Base-by-base conservation (phyloP, 2,797 vertebrate species). In the Meda fulgida region DNA sequence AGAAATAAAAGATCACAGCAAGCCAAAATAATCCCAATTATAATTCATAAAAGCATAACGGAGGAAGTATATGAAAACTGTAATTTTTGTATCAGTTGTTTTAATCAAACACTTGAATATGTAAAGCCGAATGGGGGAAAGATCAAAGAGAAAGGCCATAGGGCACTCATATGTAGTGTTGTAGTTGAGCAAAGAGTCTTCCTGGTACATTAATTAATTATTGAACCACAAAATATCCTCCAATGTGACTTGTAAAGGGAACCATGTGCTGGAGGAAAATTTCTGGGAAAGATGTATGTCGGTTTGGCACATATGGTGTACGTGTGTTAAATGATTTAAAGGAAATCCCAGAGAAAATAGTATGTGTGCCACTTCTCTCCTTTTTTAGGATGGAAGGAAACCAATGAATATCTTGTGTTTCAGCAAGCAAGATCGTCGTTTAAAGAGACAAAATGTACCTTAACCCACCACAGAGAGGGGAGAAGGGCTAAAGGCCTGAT, bases 121-220 rank as follows among this genome's bases (percentile, higher is more conserved):
- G 51, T 75, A 92, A 90, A 87, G 86, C 85, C 85, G 80, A 86
- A 75, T 78, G 87, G 91, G 86, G 86, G 89, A 91, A 90, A 94
- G 93, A 94, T 95, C 94, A 95, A 94, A 95, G 93, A 93, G 89
- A 92, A 91, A 93, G 93, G 93, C 93, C 92, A 94, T 92, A 93
- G 93, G 93, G 93, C 91, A 92, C 92, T 91, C 90, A 92, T 92
- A 92, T 92, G 93, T 94, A 91, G 91, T 91, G 90, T 92, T 93
- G 89, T 91, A 82, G 43, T 55, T 34, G 78, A 93, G 93, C 90
- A 88, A 92, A 92, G 90, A 89, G 92, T 92, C 92, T 93, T 90
- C 92, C 92, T 92, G 87, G 88, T 90, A 90, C 92, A 89, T 92
- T 92, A 90, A 93, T 95, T 93, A 92, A 94, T 95, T 93, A 94